These are phyloP conservation scores for Centropus unirufus DNA, from an alignment of 2,113 vertebrate species.

Conservation along the genomic window DNA sequence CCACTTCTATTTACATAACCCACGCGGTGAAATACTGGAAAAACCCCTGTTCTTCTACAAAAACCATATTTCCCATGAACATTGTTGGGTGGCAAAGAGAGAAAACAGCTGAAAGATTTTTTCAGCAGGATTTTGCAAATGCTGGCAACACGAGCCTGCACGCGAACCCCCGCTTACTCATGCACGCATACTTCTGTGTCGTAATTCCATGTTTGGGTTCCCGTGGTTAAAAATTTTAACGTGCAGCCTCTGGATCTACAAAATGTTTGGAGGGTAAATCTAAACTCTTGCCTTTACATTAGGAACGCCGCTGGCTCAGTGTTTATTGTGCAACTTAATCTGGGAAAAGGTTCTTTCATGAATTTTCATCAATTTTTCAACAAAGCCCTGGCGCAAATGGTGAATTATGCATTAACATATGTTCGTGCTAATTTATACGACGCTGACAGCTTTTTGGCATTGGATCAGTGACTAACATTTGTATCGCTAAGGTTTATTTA, in stretches of 20 bases:
- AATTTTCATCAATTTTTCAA: conserved; percentile 74
- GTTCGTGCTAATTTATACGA: conserved; percentile 72
- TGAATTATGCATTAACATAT: conserved; percentile 81
- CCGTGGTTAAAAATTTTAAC: not conserved
- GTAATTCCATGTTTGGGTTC: not conserved
- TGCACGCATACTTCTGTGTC: not conserved
- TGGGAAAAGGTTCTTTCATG: conserved; percentile 58
- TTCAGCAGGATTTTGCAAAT: not conserved
- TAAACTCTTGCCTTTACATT: not conserved
- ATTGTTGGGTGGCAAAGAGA: fast-evolving
- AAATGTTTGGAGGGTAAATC: not conserved
- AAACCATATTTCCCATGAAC: fast-evolving
- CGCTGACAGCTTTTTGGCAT: conserved; percentile 65
- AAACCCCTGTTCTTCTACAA: not conserved
- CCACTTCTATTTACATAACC: fast-evolving
- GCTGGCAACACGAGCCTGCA: not conserved
- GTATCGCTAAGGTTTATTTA: too few relatives aligned
- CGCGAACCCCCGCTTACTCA: not conserved
- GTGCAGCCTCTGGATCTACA: not conserved
- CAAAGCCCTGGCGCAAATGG: conserved; percentile 59
- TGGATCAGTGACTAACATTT: not conserved
- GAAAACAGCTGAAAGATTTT: not conserved
- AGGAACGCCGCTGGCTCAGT: not conserved
- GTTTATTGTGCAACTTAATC: conserved; percentile 40
- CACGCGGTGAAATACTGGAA: not conserved